These are phyloP conservation scores for Apodemus sylvaticus DNA, from an alignment of 2,113 vertebrate species.

Conservation along the genomic window DNA sequence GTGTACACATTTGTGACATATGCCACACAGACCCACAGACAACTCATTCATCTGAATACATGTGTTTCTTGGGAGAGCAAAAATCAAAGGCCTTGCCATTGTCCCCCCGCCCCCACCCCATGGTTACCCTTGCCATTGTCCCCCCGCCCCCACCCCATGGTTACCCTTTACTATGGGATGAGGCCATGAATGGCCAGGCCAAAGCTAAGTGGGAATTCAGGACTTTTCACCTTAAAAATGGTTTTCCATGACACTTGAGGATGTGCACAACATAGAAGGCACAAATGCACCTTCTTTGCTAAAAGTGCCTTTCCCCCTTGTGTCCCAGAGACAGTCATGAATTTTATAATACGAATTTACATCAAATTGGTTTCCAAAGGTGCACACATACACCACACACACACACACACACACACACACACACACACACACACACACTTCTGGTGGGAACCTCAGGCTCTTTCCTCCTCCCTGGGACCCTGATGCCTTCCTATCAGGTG, in stretches of 20 bases:
- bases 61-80: neutral
- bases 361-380: neutral
- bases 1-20: neutral
- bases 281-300: neutral
- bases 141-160: neutral
- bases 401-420: neutral
- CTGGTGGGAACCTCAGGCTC: neutral
- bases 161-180: neutral
- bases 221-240: neutral
- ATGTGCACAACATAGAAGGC: neutral
- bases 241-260: neutral
- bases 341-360: neutral
- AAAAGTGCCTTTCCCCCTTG: neutral
- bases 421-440: neutral
- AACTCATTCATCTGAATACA: neutral
- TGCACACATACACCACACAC: too few relatives aligned
- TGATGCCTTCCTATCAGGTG: neutral
- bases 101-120: neutral
- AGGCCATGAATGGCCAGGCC: neutral
- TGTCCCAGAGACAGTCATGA: fast-evolving
- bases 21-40: neutral
- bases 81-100: fast-evolving
- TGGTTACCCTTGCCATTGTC: fast-evolving
- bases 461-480: neutral
- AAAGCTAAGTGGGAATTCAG: neutral